Evolutionary conservation across 92 coral and sea anemone species (phyloP).

Genomic region (Isaurus tuberculatus): DNA sequence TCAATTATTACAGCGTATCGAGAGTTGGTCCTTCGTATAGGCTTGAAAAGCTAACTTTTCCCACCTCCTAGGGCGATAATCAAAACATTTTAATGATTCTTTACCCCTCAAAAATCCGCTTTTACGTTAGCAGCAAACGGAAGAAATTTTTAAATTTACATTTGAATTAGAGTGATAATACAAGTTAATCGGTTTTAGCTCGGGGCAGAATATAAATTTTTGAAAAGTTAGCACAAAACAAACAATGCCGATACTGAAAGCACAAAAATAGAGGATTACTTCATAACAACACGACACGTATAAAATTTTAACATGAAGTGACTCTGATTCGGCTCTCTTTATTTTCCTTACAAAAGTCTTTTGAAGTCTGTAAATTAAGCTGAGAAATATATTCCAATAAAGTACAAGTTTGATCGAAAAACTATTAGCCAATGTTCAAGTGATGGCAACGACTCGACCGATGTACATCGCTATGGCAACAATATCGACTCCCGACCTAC

Average conservation of each 20-base stretch:
- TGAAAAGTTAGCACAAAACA: not conserved
- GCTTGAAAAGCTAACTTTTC: too few species aligned
- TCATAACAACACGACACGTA: not conserved
- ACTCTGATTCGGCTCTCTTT: not conserved
- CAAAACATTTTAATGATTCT: not conserved
- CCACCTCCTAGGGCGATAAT: too few species aligned
- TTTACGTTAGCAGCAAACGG: not conserved
- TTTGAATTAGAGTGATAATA: not conserved
- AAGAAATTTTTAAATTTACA: not conserved
- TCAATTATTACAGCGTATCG: too few species aligned
- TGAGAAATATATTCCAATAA: not conserved
- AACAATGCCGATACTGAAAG: not conserved
- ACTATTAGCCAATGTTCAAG: not conserved
- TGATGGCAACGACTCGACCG: too few species aligned
- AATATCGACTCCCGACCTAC: not conserved
- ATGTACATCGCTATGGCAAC: not conserved
- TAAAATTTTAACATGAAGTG: not conserved
- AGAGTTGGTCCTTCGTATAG: too few species aligned
- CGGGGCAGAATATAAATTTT: conserved; percentile 11
- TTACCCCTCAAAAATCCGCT: too few species aligned
- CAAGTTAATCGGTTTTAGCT: conserved; percentile 4
- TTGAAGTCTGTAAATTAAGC: not conserved
- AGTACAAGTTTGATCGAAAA: not conserved
- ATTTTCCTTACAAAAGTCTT: not conserved
- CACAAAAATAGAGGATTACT: not conserved